These are phyloP conservation scores for Brienomyrus longianalis DNA, from an alignment of 2,113 vertebrate species.

Conservation along the genomic window DNA sequence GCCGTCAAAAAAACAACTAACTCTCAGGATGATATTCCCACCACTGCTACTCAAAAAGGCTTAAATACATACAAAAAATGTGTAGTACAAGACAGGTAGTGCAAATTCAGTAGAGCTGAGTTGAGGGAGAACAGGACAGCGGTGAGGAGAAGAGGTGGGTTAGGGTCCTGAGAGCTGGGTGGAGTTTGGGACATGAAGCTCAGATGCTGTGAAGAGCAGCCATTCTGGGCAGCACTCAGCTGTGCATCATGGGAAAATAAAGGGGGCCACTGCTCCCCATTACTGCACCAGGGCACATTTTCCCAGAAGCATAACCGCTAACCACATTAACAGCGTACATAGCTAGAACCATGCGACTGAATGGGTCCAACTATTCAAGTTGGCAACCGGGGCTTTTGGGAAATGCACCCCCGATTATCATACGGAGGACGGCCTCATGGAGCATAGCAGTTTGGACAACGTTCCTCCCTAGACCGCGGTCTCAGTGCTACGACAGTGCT, in stretches of 20 bases:
- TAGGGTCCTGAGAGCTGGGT: not conserved
- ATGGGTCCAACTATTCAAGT: too few species aligned
- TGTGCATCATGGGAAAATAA: not conserved
- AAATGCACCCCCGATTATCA: not conserved
- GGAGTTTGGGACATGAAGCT: not conserved
- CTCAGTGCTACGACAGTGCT: too few species aligned
- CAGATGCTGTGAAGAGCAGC: not conserved
- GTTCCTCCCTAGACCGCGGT: too few species aligned
- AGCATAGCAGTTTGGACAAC: not conserved
- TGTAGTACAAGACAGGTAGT: not conserved
- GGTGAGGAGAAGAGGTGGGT: not conserved
- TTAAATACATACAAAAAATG: not conserved
- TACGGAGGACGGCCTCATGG: not conserved
- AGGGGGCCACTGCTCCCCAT: too few species aligned
- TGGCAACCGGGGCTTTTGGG: too few species aligned
- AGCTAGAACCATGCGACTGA: too few species aligned
- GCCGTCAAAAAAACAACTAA: not conserved
- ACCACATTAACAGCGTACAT: too few species aligned
- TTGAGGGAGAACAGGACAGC: not conserved
- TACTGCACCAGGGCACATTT: too few species aligned
- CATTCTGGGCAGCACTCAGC: not conserved
- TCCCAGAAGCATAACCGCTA: too few species aligned
- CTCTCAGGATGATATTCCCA: not conserved
- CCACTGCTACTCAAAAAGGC: not conserved
- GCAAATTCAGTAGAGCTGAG: not conserved